Evolutionary conservation across 2,113 vertebrate species (phyloP).

Genomic region (Aplodontia rufa): DNA sequence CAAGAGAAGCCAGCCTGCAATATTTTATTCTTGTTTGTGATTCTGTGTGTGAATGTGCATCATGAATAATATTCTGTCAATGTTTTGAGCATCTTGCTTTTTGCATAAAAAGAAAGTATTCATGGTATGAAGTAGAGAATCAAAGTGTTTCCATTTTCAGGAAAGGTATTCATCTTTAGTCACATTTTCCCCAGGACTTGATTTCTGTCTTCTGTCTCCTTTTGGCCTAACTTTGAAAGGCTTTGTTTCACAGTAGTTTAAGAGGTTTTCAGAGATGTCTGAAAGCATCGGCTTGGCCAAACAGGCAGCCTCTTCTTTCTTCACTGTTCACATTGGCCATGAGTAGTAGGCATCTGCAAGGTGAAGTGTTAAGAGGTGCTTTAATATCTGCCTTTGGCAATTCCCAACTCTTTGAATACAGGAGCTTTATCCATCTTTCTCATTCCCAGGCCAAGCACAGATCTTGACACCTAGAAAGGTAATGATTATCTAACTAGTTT

Average conservation of each 20-base stretch:
- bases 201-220: slow-evolving; percentile 1
- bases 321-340: background rate
- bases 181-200: slow-evolving; percentile 4
- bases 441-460: background rate
- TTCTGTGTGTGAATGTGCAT: background rate
- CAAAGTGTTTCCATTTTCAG: background rate
- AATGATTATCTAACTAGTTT: background rate
- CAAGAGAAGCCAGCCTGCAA: background rate
- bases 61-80: background rate
- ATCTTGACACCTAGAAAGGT: background rate
- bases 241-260: background rate
- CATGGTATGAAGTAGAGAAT: background rate
- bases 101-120: slow-evolving; percentile 17
- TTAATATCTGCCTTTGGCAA: slow-evolving; percentile 1
- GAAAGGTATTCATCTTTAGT: background rate
- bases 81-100: background rate
- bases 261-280: background rate
- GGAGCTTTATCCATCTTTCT: background rate
- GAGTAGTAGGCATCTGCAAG: background rate
- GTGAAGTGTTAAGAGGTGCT: background rate
- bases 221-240: background rate
- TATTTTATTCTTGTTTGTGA: background rate
- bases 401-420: background rate
- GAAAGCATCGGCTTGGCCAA: background rate
- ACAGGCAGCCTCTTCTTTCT: background rate